Evolutionary conservation across 2,113 vertebrate species (phyloP).

Genomic region (Recurvirostra avosetta): DNA sequence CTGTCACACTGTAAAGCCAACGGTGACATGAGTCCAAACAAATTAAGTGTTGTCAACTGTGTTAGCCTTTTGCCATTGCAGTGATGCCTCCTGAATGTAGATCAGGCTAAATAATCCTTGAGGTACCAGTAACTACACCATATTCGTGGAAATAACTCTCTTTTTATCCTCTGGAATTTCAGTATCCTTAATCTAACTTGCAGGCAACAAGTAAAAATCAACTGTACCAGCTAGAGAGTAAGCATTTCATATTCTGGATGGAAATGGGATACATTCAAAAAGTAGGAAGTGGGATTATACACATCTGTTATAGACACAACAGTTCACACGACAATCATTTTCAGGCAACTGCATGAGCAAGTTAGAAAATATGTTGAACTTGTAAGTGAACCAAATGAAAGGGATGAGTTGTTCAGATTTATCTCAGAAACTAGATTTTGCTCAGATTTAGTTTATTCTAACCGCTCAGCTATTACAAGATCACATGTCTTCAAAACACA

Average conservation of each 20-base stretch:
- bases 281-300: background rate
- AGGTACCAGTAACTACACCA: background rate
- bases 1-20: slow-evolving; percentile 47
- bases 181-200: background rate
- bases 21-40: slow-evolving; percentile 43
- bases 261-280: background rate
- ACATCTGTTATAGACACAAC: background rate
- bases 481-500: background rate
- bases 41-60: slow-evolving; percentile 29
- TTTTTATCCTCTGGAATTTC: background rate
- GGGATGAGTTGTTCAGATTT: background rate
- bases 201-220: background rate
- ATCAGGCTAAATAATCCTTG: slow-evolving; percentile 11
- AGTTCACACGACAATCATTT: background rate
- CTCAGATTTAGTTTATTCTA: background rate
- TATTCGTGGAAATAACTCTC: slow-evolving; percentile 28
- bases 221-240: background rate
- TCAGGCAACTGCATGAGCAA: background rate
- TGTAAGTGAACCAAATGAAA: background rate
- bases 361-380: background rate
- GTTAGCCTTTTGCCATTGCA: slow-evolving; percentile 32
- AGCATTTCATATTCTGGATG: background rate
- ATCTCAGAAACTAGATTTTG: background rate
- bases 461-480: background rate
- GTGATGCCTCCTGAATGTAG: slow-evolving; percentile 13